phyloP scores from a whole-genome alignment of 2,888 invertebrate genomes.

The Halictus ligatus region DNA sequence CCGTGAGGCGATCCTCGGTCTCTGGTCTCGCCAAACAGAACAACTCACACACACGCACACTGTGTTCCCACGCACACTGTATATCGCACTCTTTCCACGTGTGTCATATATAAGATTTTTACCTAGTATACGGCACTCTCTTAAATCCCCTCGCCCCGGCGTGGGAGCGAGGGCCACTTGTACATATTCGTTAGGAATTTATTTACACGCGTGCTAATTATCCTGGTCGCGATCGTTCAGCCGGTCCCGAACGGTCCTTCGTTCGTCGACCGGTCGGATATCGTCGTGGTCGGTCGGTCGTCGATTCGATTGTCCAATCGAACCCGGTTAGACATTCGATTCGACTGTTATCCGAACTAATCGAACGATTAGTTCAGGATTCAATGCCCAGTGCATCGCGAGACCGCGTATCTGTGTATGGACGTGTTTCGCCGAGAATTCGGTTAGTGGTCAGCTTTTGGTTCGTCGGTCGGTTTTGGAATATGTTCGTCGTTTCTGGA shows the following conservation, averaged over 20 bases:
- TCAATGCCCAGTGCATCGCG: not conserved
- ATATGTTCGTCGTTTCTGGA: not conserved
- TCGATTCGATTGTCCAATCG: constrained; percentile 12
- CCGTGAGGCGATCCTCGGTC: constrained; percentile 29
- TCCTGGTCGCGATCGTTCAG: constrained; percentile 57
- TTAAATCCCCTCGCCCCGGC: constrained; percentile 60
- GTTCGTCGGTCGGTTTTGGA: not conserved
- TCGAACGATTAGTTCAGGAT: not conserved
- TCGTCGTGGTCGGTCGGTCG: constrained; percentile 15
- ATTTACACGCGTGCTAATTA: constrained; percentile 83
- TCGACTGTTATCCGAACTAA: constrained; percentile 1
- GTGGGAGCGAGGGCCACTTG: constrained; percentile 70
- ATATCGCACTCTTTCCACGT: constrained; percentile 54
- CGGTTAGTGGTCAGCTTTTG: too few species aligned
- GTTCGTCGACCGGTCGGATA: constrained; percentile 43
- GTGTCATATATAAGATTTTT: constrained; percentile 68
- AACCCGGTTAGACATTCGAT: not conserved
- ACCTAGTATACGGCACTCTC: constrained; percentile 73
- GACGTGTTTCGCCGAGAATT: constrained; percentile 16
- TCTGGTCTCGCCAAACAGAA: constrained; percentile 20
- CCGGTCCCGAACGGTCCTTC: constrained; percentile 58
- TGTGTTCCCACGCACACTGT: constrained; percentile 62
- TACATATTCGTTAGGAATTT: constrained; percentile 83
- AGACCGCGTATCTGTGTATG: not conserved
- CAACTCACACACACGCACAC: not conserved